Evolutionary conservation across 2,888 invertebrate genomes (phyloP), one percentile per base, ranked within the genome.

Genomic region (Clanis bilineata): DNA sequence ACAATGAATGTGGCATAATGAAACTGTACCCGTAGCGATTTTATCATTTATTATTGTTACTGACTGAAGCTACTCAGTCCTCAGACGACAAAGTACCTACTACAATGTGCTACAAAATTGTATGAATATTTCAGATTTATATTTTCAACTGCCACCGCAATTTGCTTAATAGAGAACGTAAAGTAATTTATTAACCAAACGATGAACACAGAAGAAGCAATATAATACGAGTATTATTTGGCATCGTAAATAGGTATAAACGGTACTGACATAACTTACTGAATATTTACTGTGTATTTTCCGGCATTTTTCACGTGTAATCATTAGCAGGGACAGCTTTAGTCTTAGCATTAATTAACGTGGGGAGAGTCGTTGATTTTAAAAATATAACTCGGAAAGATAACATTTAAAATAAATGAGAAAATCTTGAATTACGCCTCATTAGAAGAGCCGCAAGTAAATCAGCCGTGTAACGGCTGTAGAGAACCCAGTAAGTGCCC

Each of bases 1-100:
- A 80, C 81, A 83, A 79, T 83, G 80, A 80, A 72, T 72, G 76
- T 73, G 72, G 71, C 76, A 78, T 82, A 83, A 83, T 83, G 83
- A 83, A 85, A 81, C 74, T 77, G 77, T 72, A 72, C 79, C 79
- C 74, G 71, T 69, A 74, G 74, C 75, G 71, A 72, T 73, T 74
- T 71, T 74, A 80, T 79, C 74, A 77, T 74, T 79, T 73, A 80
- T 80, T 82, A 74, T 76, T 73, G 66, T 79, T 82, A 74, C 77
- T 72, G 64, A 65, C 59, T 64, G 55, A 58, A 70, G 66, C 68
- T 68, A 59, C 69, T 74, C 66, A 62, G 64, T 66, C 59, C 62
- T 64, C 58, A 60, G 58, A 63, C 62, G 62, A 47, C 32, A 10
- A 9, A 28, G 28, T 67, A 64, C 62, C 62, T 68, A 69, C 66